Evolutionary conservation across 2,888 invertebrate genomes (phyloP).

Genomic region (Tromatobia lineatoria): DNA sequence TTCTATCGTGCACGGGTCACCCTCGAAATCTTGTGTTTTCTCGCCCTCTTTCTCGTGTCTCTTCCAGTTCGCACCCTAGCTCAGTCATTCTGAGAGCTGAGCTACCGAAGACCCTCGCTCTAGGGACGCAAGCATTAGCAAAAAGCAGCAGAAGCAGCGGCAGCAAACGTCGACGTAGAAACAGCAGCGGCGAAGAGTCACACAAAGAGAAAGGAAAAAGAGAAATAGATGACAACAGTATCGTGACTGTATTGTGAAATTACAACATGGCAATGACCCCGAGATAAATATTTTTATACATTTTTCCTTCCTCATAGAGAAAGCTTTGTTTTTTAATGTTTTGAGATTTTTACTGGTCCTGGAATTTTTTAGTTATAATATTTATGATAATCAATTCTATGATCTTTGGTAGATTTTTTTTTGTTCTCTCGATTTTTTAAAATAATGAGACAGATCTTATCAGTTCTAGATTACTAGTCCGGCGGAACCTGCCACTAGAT

Average conservation of each 20-base stretch:
- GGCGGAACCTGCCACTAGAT: no score
- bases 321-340: no score
- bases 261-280: constrained; percentile 3
- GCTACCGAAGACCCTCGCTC: constrained; percentile 16
- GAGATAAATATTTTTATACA: background rate
- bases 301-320: no score
- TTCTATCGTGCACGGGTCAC: constrained; percentile 21
- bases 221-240: constrained; percentile 22
- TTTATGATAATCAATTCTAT: no score
- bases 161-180: no score
- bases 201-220: constrained; percentile 23
- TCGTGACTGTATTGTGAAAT: constrained; percentile 26
- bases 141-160: constrained; percentile 15
- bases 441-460: no score
- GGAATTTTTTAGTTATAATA: no score
- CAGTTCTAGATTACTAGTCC: no score
- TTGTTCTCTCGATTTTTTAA: no score
- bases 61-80: constrained; percentile 16
- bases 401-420: no score
- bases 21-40: constrained; percentile 22
- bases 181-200: constrained; percentile 11
- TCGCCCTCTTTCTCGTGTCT: background rate
- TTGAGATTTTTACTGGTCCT: background rate
- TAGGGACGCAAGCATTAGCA: constrained; percentile 44
- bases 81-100: constrained; percentile 34